Conservation (phyloP, 2,113 vertebrate genomes). For the Pterophyllum scalare region DNA sequence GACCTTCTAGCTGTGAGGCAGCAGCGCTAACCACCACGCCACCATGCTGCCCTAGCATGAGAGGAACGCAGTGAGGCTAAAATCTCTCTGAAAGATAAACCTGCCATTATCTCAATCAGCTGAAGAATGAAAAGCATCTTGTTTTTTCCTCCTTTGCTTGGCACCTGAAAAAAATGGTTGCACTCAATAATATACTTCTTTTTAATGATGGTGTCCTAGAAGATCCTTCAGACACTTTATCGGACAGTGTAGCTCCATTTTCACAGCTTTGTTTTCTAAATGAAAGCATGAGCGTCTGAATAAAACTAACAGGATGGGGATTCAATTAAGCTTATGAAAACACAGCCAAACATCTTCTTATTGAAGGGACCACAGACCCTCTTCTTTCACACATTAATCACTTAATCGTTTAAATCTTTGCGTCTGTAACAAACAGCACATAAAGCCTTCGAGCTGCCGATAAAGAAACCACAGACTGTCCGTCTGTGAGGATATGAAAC, state of each 20-base stretch:
- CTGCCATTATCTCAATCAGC: not conserved
- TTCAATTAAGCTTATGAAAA: not conserved
- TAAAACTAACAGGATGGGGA: not conserved
- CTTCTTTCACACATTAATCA: not conserved
- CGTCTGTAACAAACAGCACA: not conserved
- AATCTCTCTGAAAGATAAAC: not conserved
- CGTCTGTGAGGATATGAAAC: slow-evolving; percentile 1
- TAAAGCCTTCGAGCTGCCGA: not conserved
- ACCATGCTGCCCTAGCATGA: not conserved
- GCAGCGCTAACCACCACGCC: too few species aligned
- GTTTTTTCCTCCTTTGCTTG: not conserved
- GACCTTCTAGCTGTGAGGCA: too few species aligned
- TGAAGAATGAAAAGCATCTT: not conserved
- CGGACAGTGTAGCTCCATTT: not conserved
- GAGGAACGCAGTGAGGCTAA: not conserved
- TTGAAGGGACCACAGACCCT: not conserved
- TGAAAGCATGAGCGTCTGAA: not conserved
- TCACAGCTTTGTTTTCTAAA: not conserved
- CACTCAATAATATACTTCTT: not conserved
- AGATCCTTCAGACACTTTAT: not conserved
- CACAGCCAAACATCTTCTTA: not conserved
- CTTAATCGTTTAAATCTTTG: not conserved
- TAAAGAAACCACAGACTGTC: not conserved
- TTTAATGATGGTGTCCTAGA: not conserved
- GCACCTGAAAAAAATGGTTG: not conserved